Conservation (phyloP, 1,140 invertebrate genomes). For the Micrasema minimum region DNA sequence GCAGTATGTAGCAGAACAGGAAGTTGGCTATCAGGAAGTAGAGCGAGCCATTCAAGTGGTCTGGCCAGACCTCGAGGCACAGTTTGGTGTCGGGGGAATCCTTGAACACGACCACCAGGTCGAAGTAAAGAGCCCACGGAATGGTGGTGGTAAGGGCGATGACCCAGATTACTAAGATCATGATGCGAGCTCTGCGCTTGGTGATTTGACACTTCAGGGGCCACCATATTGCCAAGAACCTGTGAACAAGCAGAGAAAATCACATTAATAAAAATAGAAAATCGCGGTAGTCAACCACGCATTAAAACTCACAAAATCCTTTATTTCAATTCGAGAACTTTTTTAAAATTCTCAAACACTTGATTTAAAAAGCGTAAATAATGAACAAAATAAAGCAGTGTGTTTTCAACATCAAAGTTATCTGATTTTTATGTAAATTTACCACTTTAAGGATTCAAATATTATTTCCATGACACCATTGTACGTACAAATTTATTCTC, state of each 20-base stretch:
- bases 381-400: no score
- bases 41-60: constrained; percentile 78
- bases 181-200: constrained; percentile 81
- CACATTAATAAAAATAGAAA: neutral
- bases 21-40: constrained; percentile 93
- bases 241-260: constrained; percentile 66
- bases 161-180: constrained; percentile 93
- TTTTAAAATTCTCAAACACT: neutral
- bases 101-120: constrained; percentile 79
- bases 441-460: no score
- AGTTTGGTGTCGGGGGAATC: constrained; percentile 76
- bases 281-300: neutral
- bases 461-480: no score
- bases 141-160: constrained; percentile 85
- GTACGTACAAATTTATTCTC: no score
- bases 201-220: constrained; percentile 92
- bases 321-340: neutral
- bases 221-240: constrained; percentile 95
- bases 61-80: constrained; percentile 89
- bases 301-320: neutral
- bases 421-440: no score
- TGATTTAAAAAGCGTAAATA: no score
- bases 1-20: constrained; percentile 91
- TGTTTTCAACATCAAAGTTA: no score
- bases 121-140: constrained; percentile 92